Evolutionary conservation across 2,888 invertebrate genomes (phyloP).

Genomic region (Spilarctia lutea): DNA sequence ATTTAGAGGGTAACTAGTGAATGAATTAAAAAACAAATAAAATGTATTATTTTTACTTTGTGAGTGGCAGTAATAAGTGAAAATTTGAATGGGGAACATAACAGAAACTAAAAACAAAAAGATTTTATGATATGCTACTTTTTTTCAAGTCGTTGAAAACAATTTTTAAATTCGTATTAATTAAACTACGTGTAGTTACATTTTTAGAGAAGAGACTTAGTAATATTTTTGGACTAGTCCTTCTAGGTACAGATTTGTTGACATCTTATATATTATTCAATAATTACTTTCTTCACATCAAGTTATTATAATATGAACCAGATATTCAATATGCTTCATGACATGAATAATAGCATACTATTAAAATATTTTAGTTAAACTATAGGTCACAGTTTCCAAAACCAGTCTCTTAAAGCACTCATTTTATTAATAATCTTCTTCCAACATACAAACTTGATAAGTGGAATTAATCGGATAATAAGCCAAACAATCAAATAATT

Average conservation of each 20-base stretch:
- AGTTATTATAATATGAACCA: background rate
- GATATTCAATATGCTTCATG: background rate
- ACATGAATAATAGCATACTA: background rate
- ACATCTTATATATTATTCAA: background rate
- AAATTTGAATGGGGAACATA: background rate
- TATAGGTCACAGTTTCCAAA: background rate
- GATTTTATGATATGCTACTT: background rate
- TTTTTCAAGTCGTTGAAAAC: background rate
- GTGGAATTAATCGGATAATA: background rate
- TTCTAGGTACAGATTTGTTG: background rate
- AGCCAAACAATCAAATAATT: background rate
- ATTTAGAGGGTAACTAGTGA: conserved; percentile 46
- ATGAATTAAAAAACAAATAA: conserved; percentile 22
- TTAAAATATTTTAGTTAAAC: background rate
- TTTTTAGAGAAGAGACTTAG: background rate
- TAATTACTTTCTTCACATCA: background rate
- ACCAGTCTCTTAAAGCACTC: background rate
- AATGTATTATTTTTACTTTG: conserved; percentile 15
- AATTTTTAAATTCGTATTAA: background rate
- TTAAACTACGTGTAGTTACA: background rate
- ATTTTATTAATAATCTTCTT: background rate
- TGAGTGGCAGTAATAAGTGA: background rate
- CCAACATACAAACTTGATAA: background rate
- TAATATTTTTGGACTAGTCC: background rate
- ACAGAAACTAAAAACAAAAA: background rate